These are phyloP conservation scores for Arion vulgaris DNA, from an alignment of 1,140 invertebrate species.

Conservation along the genomic window DNA sequence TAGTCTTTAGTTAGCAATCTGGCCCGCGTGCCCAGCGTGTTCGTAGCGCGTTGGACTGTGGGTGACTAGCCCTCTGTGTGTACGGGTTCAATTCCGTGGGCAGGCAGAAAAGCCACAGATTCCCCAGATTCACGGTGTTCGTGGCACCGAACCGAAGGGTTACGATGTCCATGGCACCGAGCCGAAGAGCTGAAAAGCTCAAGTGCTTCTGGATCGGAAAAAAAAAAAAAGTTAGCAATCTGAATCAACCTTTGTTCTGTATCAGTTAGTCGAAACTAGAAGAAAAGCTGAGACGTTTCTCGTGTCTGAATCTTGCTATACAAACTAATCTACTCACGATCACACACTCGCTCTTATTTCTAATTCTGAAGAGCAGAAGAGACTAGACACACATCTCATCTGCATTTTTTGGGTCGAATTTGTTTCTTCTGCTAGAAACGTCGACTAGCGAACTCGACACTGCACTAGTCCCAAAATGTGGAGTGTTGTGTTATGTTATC, in stretches of 20 bases:
- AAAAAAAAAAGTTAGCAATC: neutral
- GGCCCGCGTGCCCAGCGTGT: too few relatives aligned
- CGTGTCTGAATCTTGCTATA: neutral
- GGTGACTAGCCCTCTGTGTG: too few relatives aligned
- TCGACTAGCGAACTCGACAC: neutral
- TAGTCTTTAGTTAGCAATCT: too few relatives aligned
- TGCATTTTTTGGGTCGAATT: neutral
- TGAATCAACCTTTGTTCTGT: neutral
- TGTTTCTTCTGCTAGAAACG: neutral
- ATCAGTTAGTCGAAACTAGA: neutral
- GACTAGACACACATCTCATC: neutral
- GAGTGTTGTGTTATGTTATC: neutral
- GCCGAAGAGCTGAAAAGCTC: too few relatives aligned
- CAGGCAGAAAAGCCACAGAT: too few relatives aligned
- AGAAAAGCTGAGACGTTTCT: neutral
- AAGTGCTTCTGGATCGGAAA: too few relatives aligned
- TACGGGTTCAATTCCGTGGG: too few relatives aligned
- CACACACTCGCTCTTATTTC: neutral
- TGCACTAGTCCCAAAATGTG: neutral
- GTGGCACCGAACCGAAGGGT: too few relatives aligned
- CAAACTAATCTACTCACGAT: too few relatives aligned
- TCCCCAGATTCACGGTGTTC: too few relatives aligned
- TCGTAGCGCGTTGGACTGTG: too few relatives aligned
- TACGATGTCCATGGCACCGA: too few relatives aligned
- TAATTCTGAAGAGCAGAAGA: neutral